Base-by-base conservation (phyloP, 2,797 vertebrate genomes). In the Chelon labrosus region DNA sequence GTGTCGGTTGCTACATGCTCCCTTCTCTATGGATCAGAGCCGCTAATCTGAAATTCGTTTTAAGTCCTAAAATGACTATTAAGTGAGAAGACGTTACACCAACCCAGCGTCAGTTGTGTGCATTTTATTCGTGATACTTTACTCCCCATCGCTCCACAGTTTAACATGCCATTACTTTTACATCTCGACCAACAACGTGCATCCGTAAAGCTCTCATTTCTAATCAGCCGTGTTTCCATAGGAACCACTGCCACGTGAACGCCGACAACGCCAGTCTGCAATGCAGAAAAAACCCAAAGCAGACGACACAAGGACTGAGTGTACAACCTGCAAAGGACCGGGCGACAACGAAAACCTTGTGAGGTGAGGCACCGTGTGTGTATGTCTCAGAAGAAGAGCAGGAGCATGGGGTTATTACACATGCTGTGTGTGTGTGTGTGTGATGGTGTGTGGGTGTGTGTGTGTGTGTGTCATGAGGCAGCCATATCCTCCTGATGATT, bases 281-380 rank as follows among this genome's bases (percentile, higher is more conserved):
- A 74, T 97, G 79, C 97, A 96, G 81, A 99, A 98, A 92, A 99
- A 97, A 84, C 96, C 96, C 67, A 99, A 99, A 89, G 94, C 96
- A 0, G 97, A 99, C 57, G 97, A 99, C 88, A 94, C 93, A 3
- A 94, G 97, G 81, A 99, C 97, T 9, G 97, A 98, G 83, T 99
- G 97, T 85, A 94, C 95, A 60, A 96, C 96, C 59, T 99, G 98
- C 93, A 97, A 97, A 89, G 96, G 96, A 53, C 97, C 96, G 1
- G 98, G 97, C n/a, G 97, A 98, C 93, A 98, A 98, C 79, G 98
- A 99, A 86, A 99, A 98, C 94, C 95, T 99, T 44, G 97, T 99
- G 89, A 98, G 98, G 98, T 99, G 95, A 83, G 94, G 55, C 10
- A 73, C 46, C 38, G 49, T 65, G 79, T 84, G 49, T 51, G 49